Percentiles rank a stretch among this genome's conserved stretches.
Evolutionary conservation across 2,113 vertebrate species (phyloP).

Genomic region (Cyprinodon brontotheroides): DNA sequence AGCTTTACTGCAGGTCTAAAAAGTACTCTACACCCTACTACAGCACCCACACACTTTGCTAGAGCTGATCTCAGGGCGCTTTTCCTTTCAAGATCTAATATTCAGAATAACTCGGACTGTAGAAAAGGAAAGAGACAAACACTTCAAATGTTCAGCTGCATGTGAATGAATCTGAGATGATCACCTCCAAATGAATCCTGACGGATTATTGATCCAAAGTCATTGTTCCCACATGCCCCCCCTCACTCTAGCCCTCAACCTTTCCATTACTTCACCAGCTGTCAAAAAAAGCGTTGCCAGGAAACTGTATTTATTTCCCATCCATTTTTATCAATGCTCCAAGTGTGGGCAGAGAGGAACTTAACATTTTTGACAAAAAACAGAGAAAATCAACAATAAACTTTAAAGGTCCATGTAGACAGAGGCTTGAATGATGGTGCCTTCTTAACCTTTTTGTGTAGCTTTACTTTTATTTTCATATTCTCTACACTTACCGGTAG

Average conservation of each 20-base stretch:
- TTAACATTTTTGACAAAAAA: constrained; percentile 7
- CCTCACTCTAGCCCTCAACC: background rate
- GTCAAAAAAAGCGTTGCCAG: constrained; percentile 57
- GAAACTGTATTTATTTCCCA: constrained; percentile 48
- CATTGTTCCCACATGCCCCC: constrained; percentile 17
- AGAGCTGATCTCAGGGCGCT: constrained; percentile 28
- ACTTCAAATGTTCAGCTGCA: background rate
- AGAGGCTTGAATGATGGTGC: too few relatives aligned
- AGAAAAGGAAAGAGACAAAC: background rate
- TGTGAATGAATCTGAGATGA: constrained; percentile 27
- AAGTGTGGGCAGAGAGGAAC: constrained; percentile 26
- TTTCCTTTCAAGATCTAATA: constrained; percentile 10
- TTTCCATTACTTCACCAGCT: constrained; percentile 10
- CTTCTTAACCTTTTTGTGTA: too few relatives aligned
- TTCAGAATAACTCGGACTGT: constrained; percentile 15
- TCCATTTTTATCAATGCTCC: constrained; percentile 30
- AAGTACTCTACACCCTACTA: constrained; percentile 27
- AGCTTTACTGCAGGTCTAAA: too few relatives aligned
- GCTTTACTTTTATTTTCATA: too few relatives aligned
- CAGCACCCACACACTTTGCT: constrained; percentile 46
- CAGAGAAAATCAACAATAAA: background rate
- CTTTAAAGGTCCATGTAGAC: background rate
- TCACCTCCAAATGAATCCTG: constrained; percentile 11
- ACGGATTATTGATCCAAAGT: constrained; percentile 34
- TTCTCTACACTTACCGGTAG: too few relatives aligned